Evolutionary conservation across 2,888 invertebrate species (phyloP), one percentile per base, ranked within the genome.

Genomic region (Athalia rosae): DNA sequence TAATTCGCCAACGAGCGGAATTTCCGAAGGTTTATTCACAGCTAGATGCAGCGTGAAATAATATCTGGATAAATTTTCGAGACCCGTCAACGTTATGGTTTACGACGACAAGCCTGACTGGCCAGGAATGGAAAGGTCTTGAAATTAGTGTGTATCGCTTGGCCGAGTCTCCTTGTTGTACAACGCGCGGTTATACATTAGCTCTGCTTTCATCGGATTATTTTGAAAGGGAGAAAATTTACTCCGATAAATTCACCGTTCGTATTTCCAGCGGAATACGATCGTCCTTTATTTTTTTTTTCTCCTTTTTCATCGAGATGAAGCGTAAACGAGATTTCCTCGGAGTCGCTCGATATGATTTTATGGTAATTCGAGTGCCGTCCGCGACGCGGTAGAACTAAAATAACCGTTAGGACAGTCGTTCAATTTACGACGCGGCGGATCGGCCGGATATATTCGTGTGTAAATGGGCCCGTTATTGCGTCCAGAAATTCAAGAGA

Each of bases 361-460:
- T 28, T 28, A 28, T 28, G 28, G 0, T 28, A 28, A 28, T 28
- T 28, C 28, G 67, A 53, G 50, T n/a, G 53, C 48, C 53, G 67
- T 15, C 28, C 67, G 53, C 15, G 67, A 48, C 53, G 28, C 28
- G 67, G 71, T 71, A 11, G 71, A 58, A 71, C 58, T 15, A 71
- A 71, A 71, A 71, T 15, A 58, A 71, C 71, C 71, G 71, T 71
- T 71, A 71, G 45, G 43, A 71, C 58, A 58, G 43, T 45, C 71
- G 45, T 56, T 58, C 45, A 71, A 71, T 71, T 71, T 71, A 71
- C 58, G 71, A 50, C 56, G 58, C 8, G 4, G 13, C 45, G 58
- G 43, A 50, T 71, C 56, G 11, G 45, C 71, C 58, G 45, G 41
- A 28, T 28, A 2, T 28, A 28, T 28, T 28, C 28, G 28, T 28